These are phyloP conservation scores for Epistrophe grossulariae DNA, from an alignment of 2,888 invertebrate genomes.

Conservation along the genomic window DNA sequence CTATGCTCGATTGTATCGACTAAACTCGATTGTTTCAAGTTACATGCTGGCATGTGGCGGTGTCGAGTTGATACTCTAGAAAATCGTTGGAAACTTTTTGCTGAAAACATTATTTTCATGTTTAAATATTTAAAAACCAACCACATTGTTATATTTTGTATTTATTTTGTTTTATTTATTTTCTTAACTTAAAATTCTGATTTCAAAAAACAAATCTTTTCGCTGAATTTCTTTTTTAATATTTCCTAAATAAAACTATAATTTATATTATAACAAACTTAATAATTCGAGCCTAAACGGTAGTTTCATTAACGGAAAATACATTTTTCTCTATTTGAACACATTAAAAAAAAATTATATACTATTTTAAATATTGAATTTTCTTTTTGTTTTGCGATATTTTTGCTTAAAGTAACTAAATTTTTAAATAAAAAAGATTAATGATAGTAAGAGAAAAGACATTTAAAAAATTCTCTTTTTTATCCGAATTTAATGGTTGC, in stretches of 20 bases:
- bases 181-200: conserved; percentile 3
- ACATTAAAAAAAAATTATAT: conserved; percentile 7
- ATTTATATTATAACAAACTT: background rate
- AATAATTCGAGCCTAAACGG: conserved; percentile 5
- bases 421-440: background rate
- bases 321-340: conserved; percentile 1
- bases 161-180: background rate
- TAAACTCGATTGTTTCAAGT: too few relatives aligned
- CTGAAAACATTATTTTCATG: too few relatives aligned
- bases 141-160: background rate
- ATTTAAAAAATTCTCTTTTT: background rate
- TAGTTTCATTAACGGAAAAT: background rate
- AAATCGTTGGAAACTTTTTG: too few relatives aligned
- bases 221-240: background rate
- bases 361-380: background rate
- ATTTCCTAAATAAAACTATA: background rate
- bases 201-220: conserved; percentile 23
- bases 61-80: too few relatives aligned
- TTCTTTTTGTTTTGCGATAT: background rate
- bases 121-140: background rate
- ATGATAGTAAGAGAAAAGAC: background rate
- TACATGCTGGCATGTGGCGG: too few relatives aligned
- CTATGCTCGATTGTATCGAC: too few relatives aligned
- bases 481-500: background rate
- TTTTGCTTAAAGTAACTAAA: conserved; percentile 17